Evolutionary conservation across 2,113 vertebrate genomes (phyloP), one percentile per base, ranked within the genome.

Genomic region (Trematocara marginatum): DNA sequence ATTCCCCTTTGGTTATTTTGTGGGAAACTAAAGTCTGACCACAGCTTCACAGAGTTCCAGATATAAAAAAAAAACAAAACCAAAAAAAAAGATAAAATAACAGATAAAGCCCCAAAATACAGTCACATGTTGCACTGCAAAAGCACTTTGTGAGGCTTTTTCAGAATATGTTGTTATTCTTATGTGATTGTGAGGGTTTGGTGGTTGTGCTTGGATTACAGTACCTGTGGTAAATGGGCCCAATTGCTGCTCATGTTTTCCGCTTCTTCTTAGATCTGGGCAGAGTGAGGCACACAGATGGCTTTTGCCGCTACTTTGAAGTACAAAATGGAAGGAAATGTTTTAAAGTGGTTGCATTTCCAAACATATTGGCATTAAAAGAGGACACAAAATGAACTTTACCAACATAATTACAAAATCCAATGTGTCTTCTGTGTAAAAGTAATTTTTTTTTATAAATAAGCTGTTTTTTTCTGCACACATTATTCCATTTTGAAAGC

Each of bases 391-490:
- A 89, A 82, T 82, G 2, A 78, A 78, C 15, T 81, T 87, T 29
- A 76, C 40, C 35, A 56, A 71, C 49, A 81, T 40, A 56, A 80
- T 90, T 83, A 86, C 42, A 88, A 88, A 88, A 88, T 81, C 87
- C 87, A 92, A 84, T 89, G 52, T 76, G 51, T 47, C 80, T 86
- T 80, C 69, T 87, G 79, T 79, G 47, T 76, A 83, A 92, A 87
- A 15, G 6, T 38, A 42, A 38, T 83, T 82, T 84, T 85, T 87
- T 53, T 83, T 51, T 51, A 93, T 85, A 90, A 92, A 93, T 92
- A 90, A 84, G 83, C 34, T 61, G 49, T 80, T 13, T 89, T 86
- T 79, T 83, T 42, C 64, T 79, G 13, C 89, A 85, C 54, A 92
- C 34, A 85, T 85, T 54, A 89, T 80, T 88, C 61, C 79, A 66